phyloP scores from a whole-genome alignment of 2,113 vertebrate species.

The Tonatia bakeri region DNA sequence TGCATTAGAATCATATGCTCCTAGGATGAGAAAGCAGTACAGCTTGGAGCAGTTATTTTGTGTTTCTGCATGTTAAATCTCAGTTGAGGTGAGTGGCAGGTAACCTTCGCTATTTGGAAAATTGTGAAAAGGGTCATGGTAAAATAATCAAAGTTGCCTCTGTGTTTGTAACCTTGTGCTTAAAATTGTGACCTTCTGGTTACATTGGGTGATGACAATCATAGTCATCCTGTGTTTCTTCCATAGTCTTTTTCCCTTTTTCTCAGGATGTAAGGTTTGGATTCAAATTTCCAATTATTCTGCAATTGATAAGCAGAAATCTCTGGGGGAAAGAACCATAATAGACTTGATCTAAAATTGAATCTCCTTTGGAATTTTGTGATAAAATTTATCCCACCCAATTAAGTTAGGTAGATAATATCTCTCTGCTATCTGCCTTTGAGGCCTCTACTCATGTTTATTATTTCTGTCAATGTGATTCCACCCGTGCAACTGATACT shows the following conservation, averaged over 20 bases:
- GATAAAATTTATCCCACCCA: conserved; percentile 3
- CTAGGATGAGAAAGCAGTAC: background rate
- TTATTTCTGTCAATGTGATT: background rate
- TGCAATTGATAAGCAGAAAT: conserved; percentile 7
- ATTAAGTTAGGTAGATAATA: background rate
- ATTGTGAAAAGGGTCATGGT: background rate
- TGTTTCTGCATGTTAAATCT: background rate
- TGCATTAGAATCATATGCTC: background rate
- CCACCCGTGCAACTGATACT: background rate
- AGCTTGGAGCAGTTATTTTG: background rate
- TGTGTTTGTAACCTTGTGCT: background rate
- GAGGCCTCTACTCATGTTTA: background rate
- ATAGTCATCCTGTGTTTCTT: background rate
- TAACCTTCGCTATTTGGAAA: background rate
- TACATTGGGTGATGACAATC: background rate
- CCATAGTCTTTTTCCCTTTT: background rate
- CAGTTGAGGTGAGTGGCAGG: background rate
- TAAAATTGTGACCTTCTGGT: background rate
- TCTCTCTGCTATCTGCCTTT: background rate
- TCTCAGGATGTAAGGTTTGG: background rate
- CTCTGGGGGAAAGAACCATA: background rate
- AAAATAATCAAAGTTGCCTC: background rate
- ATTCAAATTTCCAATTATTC: background rate
- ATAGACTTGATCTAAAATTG: background rate
- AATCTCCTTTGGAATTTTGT: conserved; percentile 27